A percentile compares a stretch with the other conserved stretches of the same genome.
phyloP scores from a whole-genome alignment of 2,797 vertebrate species.

The Darevskia mixta region DNA sequence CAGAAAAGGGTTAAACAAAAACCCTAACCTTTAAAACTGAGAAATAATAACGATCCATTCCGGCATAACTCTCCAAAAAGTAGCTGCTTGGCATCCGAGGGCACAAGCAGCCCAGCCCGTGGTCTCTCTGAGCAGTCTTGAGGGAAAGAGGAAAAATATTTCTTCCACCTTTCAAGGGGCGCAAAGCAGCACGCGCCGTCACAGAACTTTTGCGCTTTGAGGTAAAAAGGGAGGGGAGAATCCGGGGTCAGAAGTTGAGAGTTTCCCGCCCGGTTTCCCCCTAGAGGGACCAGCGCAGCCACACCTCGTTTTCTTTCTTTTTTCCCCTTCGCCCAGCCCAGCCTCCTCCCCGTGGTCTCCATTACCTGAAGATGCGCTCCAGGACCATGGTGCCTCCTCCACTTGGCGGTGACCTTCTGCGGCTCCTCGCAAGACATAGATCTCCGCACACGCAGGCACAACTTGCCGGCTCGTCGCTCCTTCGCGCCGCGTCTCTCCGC shows the following conservation, averaged over 20 bases:
- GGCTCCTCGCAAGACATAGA: background rate
- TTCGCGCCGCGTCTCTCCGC: too few relatives aligned
- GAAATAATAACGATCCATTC: background rate
- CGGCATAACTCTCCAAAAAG: conserved; percentile 41
- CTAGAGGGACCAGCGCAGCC: background rate
- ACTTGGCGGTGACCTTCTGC: background rate
- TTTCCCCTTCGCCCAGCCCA: background rate
- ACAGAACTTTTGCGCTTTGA: background rate
- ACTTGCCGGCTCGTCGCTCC: background rate
- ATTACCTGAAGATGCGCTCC: conserved; percentile 21
- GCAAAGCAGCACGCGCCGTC: background rate
- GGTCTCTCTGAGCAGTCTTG: conserved; percentile 32
- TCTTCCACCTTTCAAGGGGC: background rate
- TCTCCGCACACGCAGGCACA: background rate
- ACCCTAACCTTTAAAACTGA: background rate
- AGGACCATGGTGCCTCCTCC: background rate
- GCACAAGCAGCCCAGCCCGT: background rate
- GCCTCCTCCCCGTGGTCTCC: background rate
- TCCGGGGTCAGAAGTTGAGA: background rate
- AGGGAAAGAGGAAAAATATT: background rate
- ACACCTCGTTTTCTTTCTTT: background rate
- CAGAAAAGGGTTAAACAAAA: conserved; percentile 7
- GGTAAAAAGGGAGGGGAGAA: background rate
- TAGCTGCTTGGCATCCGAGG: background rate
- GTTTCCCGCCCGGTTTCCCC: background rate